Evolutionary conservation across 2,888 invertebrate genomes (phyloP).

Genomic region (Sinopyrophorus schimmeli): DNA sequence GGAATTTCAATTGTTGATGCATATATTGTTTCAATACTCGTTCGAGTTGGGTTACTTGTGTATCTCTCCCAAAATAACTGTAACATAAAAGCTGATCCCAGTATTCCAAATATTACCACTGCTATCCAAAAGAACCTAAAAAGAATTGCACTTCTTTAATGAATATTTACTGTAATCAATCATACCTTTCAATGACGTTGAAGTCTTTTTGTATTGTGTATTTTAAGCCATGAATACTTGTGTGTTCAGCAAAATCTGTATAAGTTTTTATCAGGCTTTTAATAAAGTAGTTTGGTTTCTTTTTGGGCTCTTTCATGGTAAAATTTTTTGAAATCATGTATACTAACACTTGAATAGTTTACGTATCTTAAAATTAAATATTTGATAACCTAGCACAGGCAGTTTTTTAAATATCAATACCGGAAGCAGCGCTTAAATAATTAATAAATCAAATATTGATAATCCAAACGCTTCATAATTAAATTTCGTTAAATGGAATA

Average conservation of each 20-base stretch:
- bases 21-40: conserved; percentile 45
- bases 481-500: too few relatives aligned
- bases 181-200: conserved; percentile 41
- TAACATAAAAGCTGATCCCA: conserved; percentile 49
- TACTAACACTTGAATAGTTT: too few relatives aligned
- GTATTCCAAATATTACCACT: conserved; percentile 40
- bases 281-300: conserved; percentile 9
- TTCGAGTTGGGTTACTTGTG: conserved; percentile 49
- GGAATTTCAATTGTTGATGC: conserved; percentile 45
- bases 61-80: conserved; percentile 49
- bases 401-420: too few relatives aligned
- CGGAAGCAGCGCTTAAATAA: too few relatives aligned
- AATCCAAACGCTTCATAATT: too few relatives aligned
- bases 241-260: conserved; percentile 47
- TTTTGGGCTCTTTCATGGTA: too few relatives aligned
- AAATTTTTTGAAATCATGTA: too few relatives aligned
- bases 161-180: background rate
- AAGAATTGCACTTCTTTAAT: background rate
- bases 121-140: conserved; percentile 47
- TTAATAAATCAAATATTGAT: too few relatives aligned
- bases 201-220: conserved; percentile 42
- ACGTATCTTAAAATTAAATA: too few relatives aligned
- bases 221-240: conserved; percentile 50
- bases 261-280: conserved; percentile 38
- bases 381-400: too few relatives aligned